phyloP scores from a whole-genome alignment of 1,140 invertebrate genomes.

The Drosophila tsacasi region DNA sequence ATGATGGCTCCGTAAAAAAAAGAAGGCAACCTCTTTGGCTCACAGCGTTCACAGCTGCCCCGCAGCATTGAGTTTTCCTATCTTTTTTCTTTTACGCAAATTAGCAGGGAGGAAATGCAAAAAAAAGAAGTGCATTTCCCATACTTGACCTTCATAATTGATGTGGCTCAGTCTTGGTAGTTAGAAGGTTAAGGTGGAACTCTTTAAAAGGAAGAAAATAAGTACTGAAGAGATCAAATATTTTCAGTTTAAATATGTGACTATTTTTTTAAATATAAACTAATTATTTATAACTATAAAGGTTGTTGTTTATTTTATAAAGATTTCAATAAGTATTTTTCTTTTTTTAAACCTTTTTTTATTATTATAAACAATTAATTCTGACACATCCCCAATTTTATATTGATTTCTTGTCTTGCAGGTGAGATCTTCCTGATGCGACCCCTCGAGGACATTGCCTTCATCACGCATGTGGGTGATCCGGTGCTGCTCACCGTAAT shows the following conservation, averaged over 20 bases:
- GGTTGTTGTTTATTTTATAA: too few species aligned
- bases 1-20: slow-evolving; percentile 26
- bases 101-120: slow-evolving; percentile 20
- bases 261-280: too few species aligned
- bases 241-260: too few species aligned
- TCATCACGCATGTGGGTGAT: slow-evolving; percentile 91
- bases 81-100: slow-evolving; percentile 37
- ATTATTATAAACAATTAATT: neutral
- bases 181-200: neutral
- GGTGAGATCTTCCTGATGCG: slow-evolving; percentile 91
- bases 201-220: neutral
- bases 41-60: slow-evolving; percentile 26
- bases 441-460: slow-evolving; percentile 90
- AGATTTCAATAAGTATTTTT: too few species aligned
- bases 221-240: neutral
- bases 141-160: slow-evolving; percentile 45
- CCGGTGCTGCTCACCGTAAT: slow-evolving; percentile 93
- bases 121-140: slow-evolving; percentile 26
- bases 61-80: slow-evolving; percentile 20
- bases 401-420: slow-evolving; percentile 71
- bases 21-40: slow-evolving; percentile 11
- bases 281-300: too few species aligned
- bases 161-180: neutral
- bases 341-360: too few species aligned
- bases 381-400: neutral